Evolutionary conservation across 2,888 invertebrate species (phyloP).

Genomic region (Drosophila limbata): DNA sequence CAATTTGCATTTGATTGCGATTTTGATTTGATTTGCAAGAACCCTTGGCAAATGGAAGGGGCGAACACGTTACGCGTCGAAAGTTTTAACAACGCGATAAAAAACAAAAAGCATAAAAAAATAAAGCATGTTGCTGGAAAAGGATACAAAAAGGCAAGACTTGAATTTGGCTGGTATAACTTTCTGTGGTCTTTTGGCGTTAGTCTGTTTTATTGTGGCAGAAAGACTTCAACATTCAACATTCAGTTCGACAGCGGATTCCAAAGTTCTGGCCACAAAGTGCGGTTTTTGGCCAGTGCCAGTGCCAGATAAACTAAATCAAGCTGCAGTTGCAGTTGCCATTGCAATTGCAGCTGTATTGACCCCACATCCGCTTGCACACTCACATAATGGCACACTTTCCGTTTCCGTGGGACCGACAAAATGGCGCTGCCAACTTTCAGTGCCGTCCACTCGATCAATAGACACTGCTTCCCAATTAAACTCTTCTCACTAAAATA

Average conservation of each 20-base stretch:
- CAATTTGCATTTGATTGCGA: constrained; percentile 81
- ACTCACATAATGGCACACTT: constrained; percentile 75
- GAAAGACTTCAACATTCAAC: constrained; percentile 60
- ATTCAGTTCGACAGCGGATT: constrained; percentile 42
- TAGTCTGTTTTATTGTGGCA: constrained; percentile 51
- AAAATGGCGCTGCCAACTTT: constrained; percentile 62
- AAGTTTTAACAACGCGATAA: constrained; percentile 53
- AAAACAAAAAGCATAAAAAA: constrained; percentile 9
- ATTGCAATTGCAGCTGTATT: constrained; percentile 34
- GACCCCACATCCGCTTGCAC: constrained; percentile 52
- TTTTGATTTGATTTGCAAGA: constrained; percentile 69
- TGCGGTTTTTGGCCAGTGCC: constrained; percentile 47
- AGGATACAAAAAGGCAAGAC: constrained; percentile 25
- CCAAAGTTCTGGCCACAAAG: constrained; percentile 56
- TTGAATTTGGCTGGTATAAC: constrained; percentile 41
- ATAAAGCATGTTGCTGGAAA: not conserved
- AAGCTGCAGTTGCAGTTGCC: constrained; percentile 43
- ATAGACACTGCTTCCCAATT: constrained; percentile 29
- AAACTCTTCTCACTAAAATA: constrained; percentile 27
- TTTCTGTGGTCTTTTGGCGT: constrained; percentile 59
- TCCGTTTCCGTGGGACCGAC: constrained; percentile 70
- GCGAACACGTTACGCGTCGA: constrained; percentile 44
- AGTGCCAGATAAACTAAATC: constrained; percentile 70
- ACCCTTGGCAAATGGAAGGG: constrained; percentile 8
- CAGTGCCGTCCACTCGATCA: constrained; percentile 51